A percentile compares a stretch with the other conserved stretches of the same genome.
phyloP scores from a whole-genome alignment of 2,888 invertebrate genomes.

The Hypomecis punctinalis region DNA sequence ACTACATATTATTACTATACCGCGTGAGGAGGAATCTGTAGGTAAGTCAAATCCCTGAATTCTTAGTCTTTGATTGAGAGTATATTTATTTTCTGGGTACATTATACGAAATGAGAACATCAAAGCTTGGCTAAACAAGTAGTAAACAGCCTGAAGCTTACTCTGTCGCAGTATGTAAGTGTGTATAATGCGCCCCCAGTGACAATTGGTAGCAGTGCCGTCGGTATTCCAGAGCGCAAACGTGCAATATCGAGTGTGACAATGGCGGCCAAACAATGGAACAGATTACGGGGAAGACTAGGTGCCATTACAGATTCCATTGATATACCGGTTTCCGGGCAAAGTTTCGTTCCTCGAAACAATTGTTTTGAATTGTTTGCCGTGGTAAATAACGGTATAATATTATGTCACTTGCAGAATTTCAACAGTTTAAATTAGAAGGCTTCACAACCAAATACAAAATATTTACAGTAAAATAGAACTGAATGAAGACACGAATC shows the following conservation, averaged over 20 bases:
- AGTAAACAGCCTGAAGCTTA: neutral
- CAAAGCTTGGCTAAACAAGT: neutral
- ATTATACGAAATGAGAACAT: neutral
- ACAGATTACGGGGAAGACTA: slow-evolving; percentile 61
- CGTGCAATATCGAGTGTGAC: slow-evolving; percentile 58
- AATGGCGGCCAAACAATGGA: slow-evolving; percentile 66
- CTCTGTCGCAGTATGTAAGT: neutral
- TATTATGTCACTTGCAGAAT: slow-evolving; percentile 4
- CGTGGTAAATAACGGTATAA: slow-evolving; percentile 28
- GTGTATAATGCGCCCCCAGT: neutral
- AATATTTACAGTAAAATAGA: too few relatives aligned
- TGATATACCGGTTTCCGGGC: slow-evolving; percentile 50
- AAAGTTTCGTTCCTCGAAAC: slow-evolving; percentile 40
- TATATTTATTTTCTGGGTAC: too few relatives aligned
- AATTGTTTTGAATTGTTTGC: slow-evolving; percentile 37
- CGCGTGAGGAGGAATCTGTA: too few relatives aligned
- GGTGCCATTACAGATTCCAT: slow-evolving; percentile 54
- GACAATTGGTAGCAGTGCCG: slow-evolving; percentile 14
- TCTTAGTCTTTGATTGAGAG: too few relatives aligned
- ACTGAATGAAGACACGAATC: too few relatives aligned
- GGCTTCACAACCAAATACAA: slow-evolving; percentile 13
- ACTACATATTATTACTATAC: too few relatives aligned
- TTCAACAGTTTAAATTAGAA: slow-evolving; percentile 17
- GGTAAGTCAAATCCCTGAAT: too few relatives aligned
- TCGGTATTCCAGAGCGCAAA: slow-evolving; percentile 46